Evolutionary conservation across 2,888 invertebrate species (phyloP), one percentile per base, ranked within the genome.

Genomic region (Zele albiditarsus): DNA sequence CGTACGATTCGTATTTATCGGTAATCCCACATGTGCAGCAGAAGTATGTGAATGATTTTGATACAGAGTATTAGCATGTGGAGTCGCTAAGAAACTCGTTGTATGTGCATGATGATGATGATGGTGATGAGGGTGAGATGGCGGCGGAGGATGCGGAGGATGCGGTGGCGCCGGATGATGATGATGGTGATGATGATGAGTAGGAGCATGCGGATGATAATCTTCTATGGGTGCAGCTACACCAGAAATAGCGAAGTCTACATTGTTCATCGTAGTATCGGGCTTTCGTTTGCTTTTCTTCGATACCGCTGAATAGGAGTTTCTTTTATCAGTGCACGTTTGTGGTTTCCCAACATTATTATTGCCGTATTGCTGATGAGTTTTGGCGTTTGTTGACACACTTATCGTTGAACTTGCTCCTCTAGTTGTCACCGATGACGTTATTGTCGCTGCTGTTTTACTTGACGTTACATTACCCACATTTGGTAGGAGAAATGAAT

Each of bases 261-360:
- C 79, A 69, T 88, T 89, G 70, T 89, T 89, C 79, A 85, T 83
- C 6, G 82, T 74, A n/a, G 85, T 84, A 14, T 85, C 79, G 8
- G 77, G 74, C 67, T 87, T 89, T 25, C 87, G 80, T 74, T 89
- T 89, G 27, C 85, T 86, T 60, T 89, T 89, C 73, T 89, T 89
- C 42, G 84, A 77, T 3, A 82, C 79, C 0, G 82, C 80, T 0
- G 84, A 67, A 31, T 87, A 89, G 3, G 83, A 82, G 71, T 77
- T 79, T 3, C 88, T 80, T 73, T 89, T 89, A 62, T 89, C 89
- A 62, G 33, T 38, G 23, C 87, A 89, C 69, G 84, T 88, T 38
- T 87, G 88, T 75, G 86, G 86, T 53, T 89, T 89, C 12, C 83
- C 84, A 5, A 77, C 42, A 12, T 63, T 74, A 25, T 71, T 78